A percentile compares a stretch with the other conserved stretches of the same genome.
Conservation (phyloP, 2,888 invertebrate species). For the Nymphalis c-album region DNA sequence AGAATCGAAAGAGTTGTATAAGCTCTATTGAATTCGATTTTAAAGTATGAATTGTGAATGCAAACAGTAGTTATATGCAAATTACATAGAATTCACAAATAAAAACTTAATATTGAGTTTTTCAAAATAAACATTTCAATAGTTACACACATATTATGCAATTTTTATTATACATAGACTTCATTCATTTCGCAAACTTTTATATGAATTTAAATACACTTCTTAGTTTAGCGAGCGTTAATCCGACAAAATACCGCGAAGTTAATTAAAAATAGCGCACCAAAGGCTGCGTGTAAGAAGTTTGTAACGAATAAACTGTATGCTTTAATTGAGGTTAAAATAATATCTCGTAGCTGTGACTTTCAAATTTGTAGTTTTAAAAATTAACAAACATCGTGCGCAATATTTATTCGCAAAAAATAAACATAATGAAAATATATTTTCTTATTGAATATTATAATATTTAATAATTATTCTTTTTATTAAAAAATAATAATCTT, state of each 20-base stretch:
- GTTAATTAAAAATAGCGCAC: slow-evolving; percentile 14
- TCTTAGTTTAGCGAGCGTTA: slow-evolving; percentile 1
- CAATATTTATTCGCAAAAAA: no score
- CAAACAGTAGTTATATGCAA: no score
- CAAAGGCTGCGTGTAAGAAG: slow-evolving; percentile 9
- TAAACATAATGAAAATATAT: no score
- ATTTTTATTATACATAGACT: not conserved
- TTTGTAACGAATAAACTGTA: slow-evolving; percentile 3
- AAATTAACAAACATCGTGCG: no score
- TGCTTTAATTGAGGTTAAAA: slow-evolving; percentile 3
- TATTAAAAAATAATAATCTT: no score
- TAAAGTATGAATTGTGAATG: no score
- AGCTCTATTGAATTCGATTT: no score
- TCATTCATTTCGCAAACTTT: not conserved
- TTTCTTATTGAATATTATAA: no score
- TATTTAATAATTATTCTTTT: no score
- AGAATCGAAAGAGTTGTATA: no score
- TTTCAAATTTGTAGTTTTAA: not conserved
- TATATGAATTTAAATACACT: not conserved
- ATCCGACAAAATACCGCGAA: slow-evolving; percentile 9
- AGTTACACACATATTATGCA: not conserved
- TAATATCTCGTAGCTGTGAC: not conserved
- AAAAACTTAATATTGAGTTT: not conserved
- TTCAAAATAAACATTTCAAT: not conserved
- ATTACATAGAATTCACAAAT: not conserved